phyloP scores from a whole-genome alignment of 2,888 invertebrate species.

The Brachynemurus nebulosus region DNA sequence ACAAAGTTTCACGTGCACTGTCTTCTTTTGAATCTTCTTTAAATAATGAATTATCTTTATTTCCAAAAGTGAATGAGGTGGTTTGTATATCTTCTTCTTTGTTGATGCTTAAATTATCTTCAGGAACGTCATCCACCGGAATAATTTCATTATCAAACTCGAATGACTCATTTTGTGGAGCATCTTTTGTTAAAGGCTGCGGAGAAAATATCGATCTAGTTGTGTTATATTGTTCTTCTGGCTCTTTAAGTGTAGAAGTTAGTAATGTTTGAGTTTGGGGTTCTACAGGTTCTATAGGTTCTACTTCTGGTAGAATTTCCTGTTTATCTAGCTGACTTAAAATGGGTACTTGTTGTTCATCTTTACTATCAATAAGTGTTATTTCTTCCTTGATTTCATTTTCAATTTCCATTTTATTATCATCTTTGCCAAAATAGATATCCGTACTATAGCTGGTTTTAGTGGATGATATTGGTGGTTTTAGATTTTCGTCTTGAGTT shows the following conservation, averaged over 20 bases:
- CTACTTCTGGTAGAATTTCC: constrained; percentile 11
- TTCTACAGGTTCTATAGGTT: constrained; percentile 12
- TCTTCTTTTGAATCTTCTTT: constrained; percentile 72
- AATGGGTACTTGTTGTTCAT: constrained; percentile 15
- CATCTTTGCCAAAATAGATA: constrained; percentile 20
- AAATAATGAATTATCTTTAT: constrained; percentile 43
- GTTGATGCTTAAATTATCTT: constrained; percentile 47
- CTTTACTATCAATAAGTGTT: constrained; percentile 12
- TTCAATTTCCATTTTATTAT: constrained; percentile 25
- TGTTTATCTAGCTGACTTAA: neutral
- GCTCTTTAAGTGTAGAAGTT: no score
- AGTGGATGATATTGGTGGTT: constrained; percentile 9
- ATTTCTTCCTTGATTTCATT: constrained; percentile 17
- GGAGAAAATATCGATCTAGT: constrained; percentile 59
- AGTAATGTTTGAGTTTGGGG: no score
- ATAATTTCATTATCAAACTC: constrained; percentile 47
- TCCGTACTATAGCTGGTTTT: constrained; percentile 10
- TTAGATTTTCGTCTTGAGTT: constrained; percentile 8
- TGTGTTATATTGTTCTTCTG: constrained; percentile 28
- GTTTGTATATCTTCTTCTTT: constrained; percentile 48
- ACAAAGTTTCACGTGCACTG: constrained; percentile 67
- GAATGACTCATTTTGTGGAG: constrained; percentile 41
- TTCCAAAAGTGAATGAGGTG: constrained; percentile 41
- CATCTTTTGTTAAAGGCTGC: constrained; percentile 42
- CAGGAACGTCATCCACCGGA: constrained; percentile 43